These are phyloP conservation scores for Acanthochromis polyacanthus DNA, from an alignment of 2,113 vertebrate genomes.

Conservation along the genomic window DNA sequence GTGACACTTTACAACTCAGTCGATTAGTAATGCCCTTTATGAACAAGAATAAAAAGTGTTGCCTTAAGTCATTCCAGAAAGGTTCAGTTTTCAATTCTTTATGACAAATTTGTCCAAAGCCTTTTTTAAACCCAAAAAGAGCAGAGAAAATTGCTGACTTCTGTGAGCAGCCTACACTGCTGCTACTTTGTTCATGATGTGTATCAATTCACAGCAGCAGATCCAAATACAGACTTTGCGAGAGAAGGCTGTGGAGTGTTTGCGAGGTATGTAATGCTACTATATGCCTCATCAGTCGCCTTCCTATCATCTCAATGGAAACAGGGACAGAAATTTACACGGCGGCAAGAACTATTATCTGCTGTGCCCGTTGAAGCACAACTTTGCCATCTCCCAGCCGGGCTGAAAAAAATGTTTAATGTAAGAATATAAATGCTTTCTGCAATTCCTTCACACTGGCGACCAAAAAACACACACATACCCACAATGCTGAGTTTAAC, in stretches of 20 bases:
- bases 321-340: conserved; percentile 37
- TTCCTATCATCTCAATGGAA: conserved; percentile 22
- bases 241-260: conserved; percentile 18
- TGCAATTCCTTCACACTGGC: neutral
- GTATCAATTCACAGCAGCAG: conserved; percentile 28
- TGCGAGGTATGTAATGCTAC: conserved; percentile 49
- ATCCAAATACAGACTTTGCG: conserved; percentile 44
- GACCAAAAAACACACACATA: conserved; percentile 8
- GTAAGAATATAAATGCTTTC: conserved; percentile 12
- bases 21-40: conserved; percentile 12
- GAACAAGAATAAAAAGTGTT: conserved; percentile 23
- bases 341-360: conserved; percentile 52
- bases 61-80: conserved; percentile 3
- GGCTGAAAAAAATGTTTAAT: neutral
- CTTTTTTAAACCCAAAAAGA: conserved; percentile 8
- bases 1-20: conserved; percentile 20
- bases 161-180: neutral
- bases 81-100: conserved; percentile 19
- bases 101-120: neutral
- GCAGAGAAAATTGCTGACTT: neutral
- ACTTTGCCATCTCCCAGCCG: conserved; percentile 14
- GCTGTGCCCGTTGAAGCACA: conserved; percentile 44
- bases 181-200: conserved; percentile 7
- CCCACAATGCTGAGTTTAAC: neutral
- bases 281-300: conserved; percentile 53